Evolutionary conservation across 2,888 invertebrate genomes (phyloP).

Genomic region (Coelogynopora nodosa): DNA sequence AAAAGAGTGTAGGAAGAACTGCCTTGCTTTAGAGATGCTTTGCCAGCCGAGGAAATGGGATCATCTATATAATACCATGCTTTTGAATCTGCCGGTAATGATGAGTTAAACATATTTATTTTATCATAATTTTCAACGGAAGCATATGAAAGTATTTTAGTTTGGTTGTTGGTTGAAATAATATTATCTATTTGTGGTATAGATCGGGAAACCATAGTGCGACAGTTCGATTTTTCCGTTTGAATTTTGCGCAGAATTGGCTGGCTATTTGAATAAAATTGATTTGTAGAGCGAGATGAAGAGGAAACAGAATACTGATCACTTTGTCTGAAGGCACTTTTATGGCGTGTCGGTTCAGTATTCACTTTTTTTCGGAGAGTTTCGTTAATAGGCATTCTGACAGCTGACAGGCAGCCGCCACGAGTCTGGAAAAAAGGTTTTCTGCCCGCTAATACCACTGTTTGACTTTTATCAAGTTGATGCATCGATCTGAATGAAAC

Average conservation of each 20-base stretch:
- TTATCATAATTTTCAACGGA: not conserved
- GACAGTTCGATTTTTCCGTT: not conserved
- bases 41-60: not conserved
- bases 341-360: not conserved
- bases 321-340: not conserved
- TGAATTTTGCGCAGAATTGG: not conserved
- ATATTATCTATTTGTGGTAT: too few species aligned
- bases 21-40: not conserved
- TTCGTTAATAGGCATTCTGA: not conserved
- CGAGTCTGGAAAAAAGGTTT: not conserved
- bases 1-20: not conserved
- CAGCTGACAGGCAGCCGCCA: conserved; percentile 13
- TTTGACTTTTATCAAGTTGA: not conserved
- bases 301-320: not conserved
- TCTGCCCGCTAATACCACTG: not conserved
- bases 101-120: not conserved
- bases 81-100: not conserved
- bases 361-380: not conserved
- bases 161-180: not conserved
- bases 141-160: not conserved
- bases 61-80: not conserved
- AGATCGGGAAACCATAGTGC: too few species aligned
- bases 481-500: not conserved
- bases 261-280: not conserved
- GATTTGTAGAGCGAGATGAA: not conserved